A percentile compares a stretch with the other conserved stretches of the same genome.
Conservation (phyloP, 2,888 invertebrate genomes). For the Crioceris asparagi region DNA sequence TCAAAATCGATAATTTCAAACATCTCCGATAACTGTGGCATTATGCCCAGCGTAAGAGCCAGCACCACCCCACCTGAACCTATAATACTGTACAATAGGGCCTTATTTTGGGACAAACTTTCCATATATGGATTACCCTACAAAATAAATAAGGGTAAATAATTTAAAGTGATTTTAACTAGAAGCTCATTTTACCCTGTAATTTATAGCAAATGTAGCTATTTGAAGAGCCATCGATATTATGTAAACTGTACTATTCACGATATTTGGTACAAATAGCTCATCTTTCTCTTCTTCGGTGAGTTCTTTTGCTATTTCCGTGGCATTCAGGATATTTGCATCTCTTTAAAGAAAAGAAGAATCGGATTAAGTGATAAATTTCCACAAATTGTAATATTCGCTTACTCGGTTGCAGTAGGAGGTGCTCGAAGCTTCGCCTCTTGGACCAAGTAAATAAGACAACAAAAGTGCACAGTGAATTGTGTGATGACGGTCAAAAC, state of each 20-base stretch:
- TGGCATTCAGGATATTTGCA: conserved; percentile 33
- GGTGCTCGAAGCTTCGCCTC: conserved; percentile 66
- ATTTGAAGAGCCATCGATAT: conserved; percentile 96
- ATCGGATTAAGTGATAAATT: neutral
- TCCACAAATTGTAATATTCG: no score
- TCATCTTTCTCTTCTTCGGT: conserved; percentile 62
- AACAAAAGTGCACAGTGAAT: conserved; percentile 88
- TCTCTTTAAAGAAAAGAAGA: conserved; percentile 39
- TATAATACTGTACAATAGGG: conserved; percentile 82
- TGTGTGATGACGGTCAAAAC: conserved; percentile 89
- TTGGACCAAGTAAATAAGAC: conserved; percentile 79
- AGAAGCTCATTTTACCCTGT: no score
- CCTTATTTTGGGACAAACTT: conserved; percentile 82
- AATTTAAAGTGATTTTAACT: no score
- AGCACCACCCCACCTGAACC: conserved; percentile 74
- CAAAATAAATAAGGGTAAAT: conserved; percentile 15
- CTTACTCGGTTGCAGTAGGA: no score
- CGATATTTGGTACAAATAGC: conserved; percentile 83
- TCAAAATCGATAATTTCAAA: conserved; percentile 96
- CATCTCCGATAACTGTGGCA: conserved; percentile 76
- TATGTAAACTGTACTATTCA: conserved; percentile 97
- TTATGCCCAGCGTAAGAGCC: conserved; percentile 69
- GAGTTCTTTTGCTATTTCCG: conserved; percentile 19
- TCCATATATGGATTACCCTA: conserved; percentile 99
- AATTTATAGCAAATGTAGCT: conserved; percentile 97